These are phyloP conservation scores for Chymomyza fuscimana DNA, from an alignment of 2,888 invertebrate species.

Conservation along the genomic window DNA sequence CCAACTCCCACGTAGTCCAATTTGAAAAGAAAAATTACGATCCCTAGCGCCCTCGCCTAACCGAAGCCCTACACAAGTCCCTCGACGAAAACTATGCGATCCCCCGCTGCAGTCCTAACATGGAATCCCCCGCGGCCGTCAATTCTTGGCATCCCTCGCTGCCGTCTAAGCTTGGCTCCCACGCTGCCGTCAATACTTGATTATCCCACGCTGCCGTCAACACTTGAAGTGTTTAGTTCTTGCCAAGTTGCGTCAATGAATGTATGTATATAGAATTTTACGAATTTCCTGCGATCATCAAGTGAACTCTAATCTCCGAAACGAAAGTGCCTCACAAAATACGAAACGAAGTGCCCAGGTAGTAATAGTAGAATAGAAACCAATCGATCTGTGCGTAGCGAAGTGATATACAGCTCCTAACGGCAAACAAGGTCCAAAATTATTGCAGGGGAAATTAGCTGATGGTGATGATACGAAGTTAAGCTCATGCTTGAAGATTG, in stretches of 20 bases:
- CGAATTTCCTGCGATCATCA: background rate
- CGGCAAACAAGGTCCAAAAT: background rate
- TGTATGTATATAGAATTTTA: background rate
- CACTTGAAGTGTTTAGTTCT: background rate
- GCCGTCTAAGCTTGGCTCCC: conserved; percentile 45
- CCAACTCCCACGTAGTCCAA: conserved; percentile 30
- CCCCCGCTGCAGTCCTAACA: conserved; percentile 38
- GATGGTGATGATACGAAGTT: background rate
- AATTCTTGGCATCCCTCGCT: conserved; percentile 60
- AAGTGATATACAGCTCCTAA: conserved; percentile 5
- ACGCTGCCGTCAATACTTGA: conserved; percentile 29
- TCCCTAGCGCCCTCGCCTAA: conserved; percentile 66
- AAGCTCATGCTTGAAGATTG: conserved; percentile 1
- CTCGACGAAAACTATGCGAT: conserved; percentile 48
- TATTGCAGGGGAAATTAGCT: background rate
- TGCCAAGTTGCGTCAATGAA: background rate
- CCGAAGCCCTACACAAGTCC: conserved; percentile 60
- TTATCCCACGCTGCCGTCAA: conserved; percentile 25
- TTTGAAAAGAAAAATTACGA: conserved; percentile 9
- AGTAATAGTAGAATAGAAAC: conserved; percentile 6
- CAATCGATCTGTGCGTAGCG: conserved; percentile 10
- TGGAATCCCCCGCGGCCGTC: conserved; percentile 39
- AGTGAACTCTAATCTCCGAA: conserved; percentile 21
- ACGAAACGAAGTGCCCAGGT: conserved; percentile 12
- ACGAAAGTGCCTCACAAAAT: conserved; percentile 28